A percentile compares a stretch with the other conserved stretches of the same genome.
phyloP scores from a whole-genome alignment of 1,140 invertebrate genomes.

The Trachymyrmex septentrionalis region DNA sequence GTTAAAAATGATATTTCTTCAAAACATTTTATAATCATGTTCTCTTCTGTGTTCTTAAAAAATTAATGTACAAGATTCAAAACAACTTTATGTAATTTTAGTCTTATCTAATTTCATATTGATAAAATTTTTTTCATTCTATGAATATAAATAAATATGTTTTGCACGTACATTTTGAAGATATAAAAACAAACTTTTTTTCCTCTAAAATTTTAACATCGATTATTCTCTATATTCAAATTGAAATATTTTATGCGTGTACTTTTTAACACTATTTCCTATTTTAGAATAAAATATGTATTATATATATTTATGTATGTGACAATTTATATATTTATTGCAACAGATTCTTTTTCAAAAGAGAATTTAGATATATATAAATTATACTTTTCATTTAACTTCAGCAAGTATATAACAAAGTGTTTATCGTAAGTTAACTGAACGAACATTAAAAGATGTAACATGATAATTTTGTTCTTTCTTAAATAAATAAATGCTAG shows the following conservation, averaged over 20 bases:
- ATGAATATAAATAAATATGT: slow-evolving; percentile 40
- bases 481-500: slow-evolving; percentile 10
- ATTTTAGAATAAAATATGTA: not conserved
- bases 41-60: not conserved
- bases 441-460: slow-evolving; percentile 18
- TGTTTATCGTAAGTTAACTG: not conserved
- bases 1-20: no score
- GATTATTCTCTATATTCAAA: slow-evolving; percentile 34
- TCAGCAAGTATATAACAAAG: not conserved
- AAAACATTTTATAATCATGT: not conserved
- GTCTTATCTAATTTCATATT: not conserved
- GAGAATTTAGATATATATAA: not conserved
- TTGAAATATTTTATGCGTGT: slow-evolving; percentile 49
- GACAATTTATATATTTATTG: slow-evolving; percentile 37
- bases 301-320: slow-evolving; percentile 12
- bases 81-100: not conserved
- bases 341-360: slow-evolving; percentile 32
- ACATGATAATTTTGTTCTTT: not conserved
- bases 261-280: slow-evolving; percentile 37
- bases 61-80: slow-evolving; percentile 6
- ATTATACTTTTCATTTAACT: slow-evolving; percentile 19
- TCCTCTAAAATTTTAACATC: slow-evolving; percentile 29
- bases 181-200: slow-evolving; percentile 20
- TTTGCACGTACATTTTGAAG: slow-evolving; percentile 30
- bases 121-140: not conserved